Conservation (phyloP, 1,140 invertebrate genomes). For the Caerostris darwini region DNA sequence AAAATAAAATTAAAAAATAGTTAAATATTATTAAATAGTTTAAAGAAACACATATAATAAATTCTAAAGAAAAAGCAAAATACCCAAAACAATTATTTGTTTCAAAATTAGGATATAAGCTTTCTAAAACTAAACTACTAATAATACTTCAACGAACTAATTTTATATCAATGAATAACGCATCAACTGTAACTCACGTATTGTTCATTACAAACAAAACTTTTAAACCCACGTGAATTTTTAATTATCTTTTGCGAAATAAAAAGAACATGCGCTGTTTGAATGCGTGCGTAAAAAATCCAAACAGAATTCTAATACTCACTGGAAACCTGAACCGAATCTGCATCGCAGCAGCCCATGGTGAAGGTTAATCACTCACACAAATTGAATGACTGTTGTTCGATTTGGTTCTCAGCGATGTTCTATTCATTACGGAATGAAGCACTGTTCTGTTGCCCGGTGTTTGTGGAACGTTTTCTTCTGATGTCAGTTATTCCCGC, state of each 20-base stretch:
- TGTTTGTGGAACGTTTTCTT: neutral
- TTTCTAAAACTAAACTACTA: too few species aligned
- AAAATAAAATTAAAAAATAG: too few species aligned
- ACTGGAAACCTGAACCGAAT: slow-evolving; percentile 63
- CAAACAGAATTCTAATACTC: slow-evolving; percentile 17
- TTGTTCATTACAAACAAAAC: too few species aligned
- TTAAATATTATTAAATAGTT: too few species aligned
- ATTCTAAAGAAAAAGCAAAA: too few species aligned
- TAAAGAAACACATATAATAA: too few species aligned
- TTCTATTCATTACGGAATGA: slow-evolving; percentile 25
- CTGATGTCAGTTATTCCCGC: neutral
- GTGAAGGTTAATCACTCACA: neutral
- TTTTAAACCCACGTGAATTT: neutral
- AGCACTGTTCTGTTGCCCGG: neutral
- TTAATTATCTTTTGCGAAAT: neutral
- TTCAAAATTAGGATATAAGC: too few species aligned
- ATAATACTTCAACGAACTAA: too few species aligned
- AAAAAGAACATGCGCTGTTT: neutral
- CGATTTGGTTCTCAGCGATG: neutral
- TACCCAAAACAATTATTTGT: too few species aligned
- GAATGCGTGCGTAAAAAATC: neutral
- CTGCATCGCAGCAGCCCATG: slow-evolving; percentile 44
- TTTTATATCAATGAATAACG: too few species aligned
- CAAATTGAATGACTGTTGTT: neutral
- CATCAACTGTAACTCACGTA: too few species aligned